phyloP scores from a whole-genome alignment of 2,113 vertebrate species.

The Catharus minimus region DNA sequence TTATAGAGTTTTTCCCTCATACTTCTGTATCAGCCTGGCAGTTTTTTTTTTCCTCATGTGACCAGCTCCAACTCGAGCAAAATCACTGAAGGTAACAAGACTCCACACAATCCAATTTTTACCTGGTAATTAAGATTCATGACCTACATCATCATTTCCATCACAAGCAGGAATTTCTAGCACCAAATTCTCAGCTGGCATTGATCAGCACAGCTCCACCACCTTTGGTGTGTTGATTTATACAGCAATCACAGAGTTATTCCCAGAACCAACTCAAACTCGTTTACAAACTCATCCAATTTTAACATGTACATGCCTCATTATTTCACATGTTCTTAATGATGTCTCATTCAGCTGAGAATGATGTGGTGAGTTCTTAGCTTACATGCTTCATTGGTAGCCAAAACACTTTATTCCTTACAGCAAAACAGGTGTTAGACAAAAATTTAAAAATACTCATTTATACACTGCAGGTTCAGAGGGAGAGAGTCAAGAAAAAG shows the following conservation, averaged over 20 bases:
- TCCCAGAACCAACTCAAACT: constrained; percentile 22
- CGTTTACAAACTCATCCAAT: constrained; percentile 41
- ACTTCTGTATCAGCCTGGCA: background rate
- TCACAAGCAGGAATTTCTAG: background rate
- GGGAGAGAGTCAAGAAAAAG: constrained; percentile 45
- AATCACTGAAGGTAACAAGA: background rate
- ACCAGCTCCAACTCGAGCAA: background rate
- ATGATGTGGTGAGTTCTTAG: constrained; percentile 55
- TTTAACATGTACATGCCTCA: constrained; percentile 17
- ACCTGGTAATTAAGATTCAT: constrained; percentile 3
- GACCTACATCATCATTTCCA: background rate
- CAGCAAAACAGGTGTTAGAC: constrained; percentile 74
- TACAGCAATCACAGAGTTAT: background rate
- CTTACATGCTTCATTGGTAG: constrained; percentile 66
- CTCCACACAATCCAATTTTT: background rate
- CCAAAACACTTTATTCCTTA: constrained; percentile 71
- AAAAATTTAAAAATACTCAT: constrained; percentile 58
- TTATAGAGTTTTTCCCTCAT: background rate
- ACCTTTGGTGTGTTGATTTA: constrained; percentile 21
- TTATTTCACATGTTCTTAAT: constrained; percentile 53
- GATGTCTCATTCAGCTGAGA: constrained; percentile 62
- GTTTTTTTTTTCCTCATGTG: background rate
- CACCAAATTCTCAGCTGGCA: constrained; percentile 21
- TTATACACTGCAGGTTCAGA: constrained; percentile 29
- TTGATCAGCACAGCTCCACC: constrained; percentile 9